Conservation (phyloP, 2,113 vertebrate genomes). For the Heterochromis multidens region DNA sequence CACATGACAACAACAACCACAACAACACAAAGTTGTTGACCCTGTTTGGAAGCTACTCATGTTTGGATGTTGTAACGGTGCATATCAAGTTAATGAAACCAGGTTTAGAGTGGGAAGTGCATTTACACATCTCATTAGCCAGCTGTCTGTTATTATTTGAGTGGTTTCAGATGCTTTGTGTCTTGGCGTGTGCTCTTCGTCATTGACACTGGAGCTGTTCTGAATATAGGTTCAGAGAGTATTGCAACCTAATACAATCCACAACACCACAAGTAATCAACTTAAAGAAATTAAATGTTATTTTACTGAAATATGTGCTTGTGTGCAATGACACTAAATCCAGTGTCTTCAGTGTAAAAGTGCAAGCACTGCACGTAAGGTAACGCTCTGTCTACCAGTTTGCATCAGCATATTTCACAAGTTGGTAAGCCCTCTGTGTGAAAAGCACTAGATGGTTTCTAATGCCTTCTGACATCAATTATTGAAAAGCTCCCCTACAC, state of each 20-base stretch:
- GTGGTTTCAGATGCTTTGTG: constrained; percentile 7
- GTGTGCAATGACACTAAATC: not conserved
- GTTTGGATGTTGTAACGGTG: not conserved
- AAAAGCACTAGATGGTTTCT: constrained; percentile 56
- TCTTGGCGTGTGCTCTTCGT: not conserved
- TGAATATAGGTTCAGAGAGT: not conserved
- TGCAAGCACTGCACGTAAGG: constrained; percentile 15
- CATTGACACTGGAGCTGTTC: not conserved
- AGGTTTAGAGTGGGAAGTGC: not conserved
- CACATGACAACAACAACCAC: constrained; percentile 17
- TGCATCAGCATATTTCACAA: constrained; percentile 48
- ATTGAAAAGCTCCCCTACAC: constrained; percentile 61
- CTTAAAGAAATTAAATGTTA: not conserved
- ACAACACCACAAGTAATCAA: not conserved
- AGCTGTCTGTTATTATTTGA: constrained; percentile 7
- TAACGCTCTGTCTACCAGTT: not conserved
- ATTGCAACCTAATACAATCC: not conserved
- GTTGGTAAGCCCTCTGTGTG: constrained; percentile 41
- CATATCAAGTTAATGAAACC: constrained; percentile 33
- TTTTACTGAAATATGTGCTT: not conserved
- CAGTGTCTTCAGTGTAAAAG: constrained; percentile 14
- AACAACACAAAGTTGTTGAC: constrained; percentile 31
- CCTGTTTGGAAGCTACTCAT: constrained; percentile 15
- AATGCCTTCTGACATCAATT: constrained; percentile 61
- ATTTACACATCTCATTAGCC: constrained; percentile 40